Evolutionary conservation across 2,888 invertebrate genomes (phyloP).

Genomic region (Plebejus argus): DNA sequence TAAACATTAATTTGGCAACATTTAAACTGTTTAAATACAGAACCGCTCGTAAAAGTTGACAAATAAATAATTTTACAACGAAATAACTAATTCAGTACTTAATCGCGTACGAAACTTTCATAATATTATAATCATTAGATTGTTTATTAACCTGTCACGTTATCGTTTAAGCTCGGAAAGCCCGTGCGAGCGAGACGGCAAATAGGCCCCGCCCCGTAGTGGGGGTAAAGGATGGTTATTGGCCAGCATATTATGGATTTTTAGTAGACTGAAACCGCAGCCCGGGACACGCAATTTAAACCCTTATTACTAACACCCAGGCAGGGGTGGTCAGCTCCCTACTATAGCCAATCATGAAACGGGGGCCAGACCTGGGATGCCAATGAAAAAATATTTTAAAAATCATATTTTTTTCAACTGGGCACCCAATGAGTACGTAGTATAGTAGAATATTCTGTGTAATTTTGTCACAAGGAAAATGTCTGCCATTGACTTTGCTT

Average conservation of each 20-base stretch:
- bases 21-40: background rate
- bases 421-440: too few species aligned
- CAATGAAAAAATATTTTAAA: too few species aligned
- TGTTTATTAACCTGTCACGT: slow-evolving; percentile 38
- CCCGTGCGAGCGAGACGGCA: slow-evolving; percentile 67
- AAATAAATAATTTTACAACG: background rate
- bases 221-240: slow-evolving; percentile 69
- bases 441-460: too few species aligned
- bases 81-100: slow-evolving; percentile 14
- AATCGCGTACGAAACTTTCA: slow-evolving; percentile 14
- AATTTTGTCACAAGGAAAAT: too few species aligned
- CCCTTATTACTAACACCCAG: slow-evolving; percentile 35
- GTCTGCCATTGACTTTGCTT: too few species aligned
- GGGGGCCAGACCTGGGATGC: too few species aligned
- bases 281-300: slow-evolving; percentile 35
- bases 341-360: too few species aligned
- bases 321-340: too few species aligned
- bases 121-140: slow-evolving; percentile 21
- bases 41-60: slow-evolving; percentile 1
- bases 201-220: slow-evolving; percentile 68
- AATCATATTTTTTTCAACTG: too few species aligned
- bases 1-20: background rate
- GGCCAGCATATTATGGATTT: slow-evolving; percentile 74
- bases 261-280: slow-evolving; percentile 52
- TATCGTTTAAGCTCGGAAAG: slow-evolving; percentile 54